These are phyloP conservation scores for Galerucella pusilla DNA, from an alignment of 2,888 invertebrate species.

Conservation along the genomic window DNA sequence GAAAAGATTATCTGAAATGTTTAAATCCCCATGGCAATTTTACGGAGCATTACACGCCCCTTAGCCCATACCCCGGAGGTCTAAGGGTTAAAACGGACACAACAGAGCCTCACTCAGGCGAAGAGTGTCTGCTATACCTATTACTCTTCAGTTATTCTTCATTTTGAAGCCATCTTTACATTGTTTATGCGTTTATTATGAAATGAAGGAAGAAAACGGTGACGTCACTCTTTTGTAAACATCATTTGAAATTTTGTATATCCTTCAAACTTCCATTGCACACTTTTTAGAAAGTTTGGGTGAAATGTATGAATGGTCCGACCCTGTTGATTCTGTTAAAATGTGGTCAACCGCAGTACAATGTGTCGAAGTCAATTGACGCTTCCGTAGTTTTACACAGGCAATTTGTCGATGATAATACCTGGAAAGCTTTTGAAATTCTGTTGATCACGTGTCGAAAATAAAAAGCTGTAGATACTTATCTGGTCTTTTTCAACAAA, in stretches of 20 bases:
- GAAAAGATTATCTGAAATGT: constrained; percentile 26
- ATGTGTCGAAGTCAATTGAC: constrained; percentile 42
- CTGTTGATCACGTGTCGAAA: constrained; percentile 30
- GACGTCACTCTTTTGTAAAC: too few species aligned
- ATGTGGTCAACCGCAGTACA: constrained; percentile 40
- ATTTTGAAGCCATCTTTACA: too few species aligned
- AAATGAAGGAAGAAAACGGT: too few species aligned
- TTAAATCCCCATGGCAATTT: constrained; percentile 38
- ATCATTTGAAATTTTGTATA: too few species aligned
- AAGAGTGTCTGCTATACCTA: background rate
- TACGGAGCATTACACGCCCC: constrained; percentile 43
- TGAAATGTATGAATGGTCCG: background rate
- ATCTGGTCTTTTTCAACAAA: constrained; percentile 20
- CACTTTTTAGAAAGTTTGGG: too few species aligned
- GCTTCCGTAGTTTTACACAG: constrained; percentile 32
- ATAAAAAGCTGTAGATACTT: constrained; percentile 22
- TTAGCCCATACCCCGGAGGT: constrained; percentile 28
- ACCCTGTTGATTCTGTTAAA: constrained; percentile 12
- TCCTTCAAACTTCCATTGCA: too few species aligned
- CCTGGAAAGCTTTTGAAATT: constrained; percentile 35
- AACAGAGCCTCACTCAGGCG: background rate
- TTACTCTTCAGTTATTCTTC: too few species aligned
- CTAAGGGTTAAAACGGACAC: constrained; percentile 32
- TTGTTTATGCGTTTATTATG: too few species aligned
- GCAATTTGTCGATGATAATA: constrained; percentile 40